Percentiles rank a stretch among this genome's conserved stretches.
Conservation (phyloP, 1,140 invertebrate species). For the Drosophila ercepeae region DNA sequence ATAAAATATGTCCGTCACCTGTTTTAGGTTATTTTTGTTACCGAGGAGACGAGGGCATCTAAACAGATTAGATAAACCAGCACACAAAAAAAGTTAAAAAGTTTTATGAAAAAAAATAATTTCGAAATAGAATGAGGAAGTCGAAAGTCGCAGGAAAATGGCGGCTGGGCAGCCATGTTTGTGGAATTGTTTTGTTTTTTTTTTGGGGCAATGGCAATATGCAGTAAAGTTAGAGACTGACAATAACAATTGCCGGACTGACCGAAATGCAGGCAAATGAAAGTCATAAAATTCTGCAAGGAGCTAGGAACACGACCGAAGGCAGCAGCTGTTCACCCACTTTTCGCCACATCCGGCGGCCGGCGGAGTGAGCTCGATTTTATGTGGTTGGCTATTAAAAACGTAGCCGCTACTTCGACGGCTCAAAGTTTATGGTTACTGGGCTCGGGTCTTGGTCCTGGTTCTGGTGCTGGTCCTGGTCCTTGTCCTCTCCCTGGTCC, state of each 20-base stretch:
- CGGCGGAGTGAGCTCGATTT: constrained; percentile 14
- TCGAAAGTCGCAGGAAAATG: constrained; percentile 45
- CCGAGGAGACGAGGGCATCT: constrained; percentile 19
- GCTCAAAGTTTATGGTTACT: constrained; percentile 65
- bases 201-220: too few species aligned
- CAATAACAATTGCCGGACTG: constrained; percentile 47
- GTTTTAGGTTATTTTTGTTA: constrained; percentile 13
- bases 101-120: constrained; percentile 35
- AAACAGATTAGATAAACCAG: constrained; percentile 66
- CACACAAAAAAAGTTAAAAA: constrained; percentile 47
- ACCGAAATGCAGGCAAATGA: constrained; percentile 64
- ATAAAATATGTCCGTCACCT: constrained; percentile 66
- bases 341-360: background rate
- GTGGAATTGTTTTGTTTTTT: background rate
- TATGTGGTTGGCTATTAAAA: constrained; percentile 70
- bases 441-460: background rate
- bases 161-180: constrained; percentile 30
- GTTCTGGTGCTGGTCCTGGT: constrained; percentile 18
- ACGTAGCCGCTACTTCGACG: constrained; percentile 72
- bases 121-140: background rate
- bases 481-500: background rate
- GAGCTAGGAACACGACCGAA: constrained; percentile 3
- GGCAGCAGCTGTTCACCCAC: constrained; percentile 23
- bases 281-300: constrained; percentile 74
- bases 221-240: constrained; percentile 54